phyloP scores from a whole-genome alignment of 2,113 vertebrate genomes.

The Emydocephalus ijimae region DNA sequence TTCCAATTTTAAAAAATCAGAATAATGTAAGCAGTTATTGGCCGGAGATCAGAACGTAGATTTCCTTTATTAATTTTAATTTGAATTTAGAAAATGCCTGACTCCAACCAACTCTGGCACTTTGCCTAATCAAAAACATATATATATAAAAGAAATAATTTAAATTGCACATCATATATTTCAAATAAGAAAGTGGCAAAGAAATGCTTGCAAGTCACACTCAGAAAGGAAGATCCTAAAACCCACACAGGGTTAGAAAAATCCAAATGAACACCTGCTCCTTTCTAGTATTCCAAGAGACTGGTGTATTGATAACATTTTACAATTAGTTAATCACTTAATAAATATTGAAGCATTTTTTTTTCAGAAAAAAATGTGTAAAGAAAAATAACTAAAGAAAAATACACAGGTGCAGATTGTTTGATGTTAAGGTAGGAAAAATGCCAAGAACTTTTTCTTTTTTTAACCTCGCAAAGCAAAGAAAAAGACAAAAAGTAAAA shows the following conservation, averaged over 20 bases:
- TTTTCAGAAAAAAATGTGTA: not conserved
- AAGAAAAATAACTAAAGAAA: not conserved
- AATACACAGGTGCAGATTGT: not conserved
- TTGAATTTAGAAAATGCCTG: not conserved
- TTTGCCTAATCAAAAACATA: not conserved
- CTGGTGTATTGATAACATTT: not conserved
- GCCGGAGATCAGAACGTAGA: not conserved
- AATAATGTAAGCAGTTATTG: slow-evolving; percentile 26
- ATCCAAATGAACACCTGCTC: not conserved
- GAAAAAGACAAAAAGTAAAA: not conserved
- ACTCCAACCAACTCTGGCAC: not conserved
- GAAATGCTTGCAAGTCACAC: not conserved
- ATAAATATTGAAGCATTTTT: not conserved
- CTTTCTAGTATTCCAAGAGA: slow-evolving; percentile 4
- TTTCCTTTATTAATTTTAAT: slow-evolving; percentile 28
- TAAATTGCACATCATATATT: not conserved
- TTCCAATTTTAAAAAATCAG: not conserved
- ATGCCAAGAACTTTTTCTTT: not conserved
- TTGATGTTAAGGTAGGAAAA: not conserved
- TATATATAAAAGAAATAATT: not conserved
- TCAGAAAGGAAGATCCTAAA: slow-evolving; percentile 18
- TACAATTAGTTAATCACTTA: not conserved
- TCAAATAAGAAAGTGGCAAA: slow-evolving; percentile 25
- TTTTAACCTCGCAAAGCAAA: not conserved
- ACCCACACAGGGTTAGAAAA: not conserved